Evolutionary conservation across 2,888 invertebrate species (phyloP), one percentile per base, ranked within the genome.

Genomic region (Stramonita haemastoma): DNA sequence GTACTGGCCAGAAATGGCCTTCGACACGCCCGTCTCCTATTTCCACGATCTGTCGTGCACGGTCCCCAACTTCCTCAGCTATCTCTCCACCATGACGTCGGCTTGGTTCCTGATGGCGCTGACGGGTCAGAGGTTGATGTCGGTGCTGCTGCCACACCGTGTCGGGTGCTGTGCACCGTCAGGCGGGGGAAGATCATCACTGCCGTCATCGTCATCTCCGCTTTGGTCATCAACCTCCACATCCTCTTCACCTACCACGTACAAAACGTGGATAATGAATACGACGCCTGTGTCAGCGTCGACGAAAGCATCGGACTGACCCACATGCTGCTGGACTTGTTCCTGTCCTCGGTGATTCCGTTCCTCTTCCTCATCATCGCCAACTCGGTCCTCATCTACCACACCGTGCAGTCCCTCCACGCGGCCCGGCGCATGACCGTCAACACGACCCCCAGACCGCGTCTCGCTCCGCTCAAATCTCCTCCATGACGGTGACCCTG

Each of bases 101-200:
- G 66, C 87, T 15, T 87, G 87, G 89, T 29, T 87, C 46, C n/a
- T 90, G 26, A 83, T 90, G 17, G 56, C 70, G 1, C 34, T 90
- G 84, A 90, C 89, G 15, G 56, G 66, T 32, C 83, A 90, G 36
- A 46, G 89, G 8, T 26, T 73, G 60, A 22, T 19, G 79, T 87
- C 87, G 6, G 56, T 87, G 29, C 17, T 87, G 17, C 26, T 32
- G 0, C 87, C 87, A 6, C 87, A 79, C n/a, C 60, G 32, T 11
- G 79, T 87, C 19, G 57, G 26, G 2, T 22, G 17, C 11, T 46
- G 36, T 87, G 87, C 57, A 87, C 87, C 2, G 66, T 13, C 22
- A 79, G 79, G 26, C 19, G 17, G 17, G 56, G 34, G 0, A 29
- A 34, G 32, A 26, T 79, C 56, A 26, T 87, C 77, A 32, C 26